A percentile compares a stretch with the other conserved stretches of the same genome.
phyloP scores from a whole-genome alignment of 2,888 invertebrate genomes.

The Odontothrips loti region DNA sequence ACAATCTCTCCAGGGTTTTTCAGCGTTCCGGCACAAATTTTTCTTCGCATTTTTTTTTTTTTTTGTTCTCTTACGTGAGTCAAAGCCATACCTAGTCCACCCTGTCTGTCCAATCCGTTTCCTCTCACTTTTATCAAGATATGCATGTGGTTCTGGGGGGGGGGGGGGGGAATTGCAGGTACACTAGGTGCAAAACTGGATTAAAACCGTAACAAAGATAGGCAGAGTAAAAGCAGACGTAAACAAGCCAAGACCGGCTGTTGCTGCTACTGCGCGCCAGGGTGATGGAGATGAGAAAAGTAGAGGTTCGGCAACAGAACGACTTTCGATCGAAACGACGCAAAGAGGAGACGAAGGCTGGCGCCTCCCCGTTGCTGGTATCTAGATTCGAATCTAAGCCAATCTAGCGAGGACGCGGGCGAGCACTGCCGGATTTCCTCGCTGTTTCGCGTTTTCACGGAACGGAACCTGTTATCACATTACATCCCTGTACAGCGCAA shows the following conservation, averaged over 20 bases:
- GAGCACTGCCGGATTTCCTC: background rate
- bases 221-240: background rate
- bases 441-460: background rate
- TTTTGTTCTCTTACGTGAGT: too few relatives aligned
- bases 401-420: background rate
- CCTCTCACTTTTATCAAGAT: too few relatives aligned
- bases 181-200: background rate
- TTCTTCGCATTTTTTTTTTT: too few relatives aligned
- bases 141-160: too few relatives aligned
- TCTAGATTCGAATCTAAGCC: background rate
- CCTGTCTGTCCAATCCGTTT: too few relatives aligned
- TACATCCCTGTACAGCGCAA: too few relatives aligned
- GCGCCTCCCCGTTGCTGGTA: background rate
- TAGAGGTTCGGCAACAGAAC: background rate
- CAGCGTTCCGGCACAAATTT: background rate
- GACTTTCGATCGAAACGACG: background rate
- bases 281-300: background rate
- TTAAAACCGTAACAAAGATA: slow-evolving; percentile 4
- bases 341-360: background rate
- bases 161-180: background rate
- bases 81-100: too few relatives aligned
- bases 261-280: background rate
- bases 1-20: background rate
- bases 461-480: too few relatives aligned
- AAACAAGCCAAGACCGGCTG: background rate